Evolutionary conservation across 2,888 invertebrate genomes (phyloP).

Genomic region (Oegoconia quadripuncta): DNA sequence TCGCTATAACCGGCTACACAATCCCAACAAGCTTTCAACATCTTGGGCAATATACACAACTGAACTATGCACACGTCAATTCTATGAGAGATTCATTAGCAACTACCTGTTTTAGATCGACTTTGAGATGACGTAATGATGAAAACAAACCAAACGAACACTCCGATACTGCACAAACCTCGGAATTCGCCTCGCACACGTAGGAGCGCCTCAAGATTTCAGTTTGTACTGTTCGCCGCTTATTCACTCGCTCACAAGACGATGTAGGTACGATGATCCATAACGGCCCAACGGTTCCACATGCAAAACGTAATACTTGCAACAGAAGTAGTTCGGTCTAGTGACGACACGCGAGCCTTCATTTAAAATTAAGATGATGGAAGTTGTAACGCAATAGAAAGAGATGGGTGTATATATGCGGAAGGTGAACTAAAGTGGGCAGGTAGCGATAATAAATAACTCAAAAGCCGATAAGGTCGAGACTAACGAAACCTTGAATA

Average conservation of each 20-base stretch:
- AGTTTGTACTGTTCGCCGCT: conserved; percentile 29
- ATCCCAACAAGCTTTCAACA: conserved; percentile 70
- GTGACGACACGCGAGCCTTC: too few relatives aligned
- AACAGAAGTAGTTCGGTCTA: too few relatives aligned
- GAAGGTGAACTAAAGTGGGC: neutral
- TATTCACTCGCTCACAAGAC: conserved; percentile 7
- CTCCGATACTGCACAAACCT: conserved; percentile 45
- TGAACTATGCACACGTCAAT: conserved; percentile 31
- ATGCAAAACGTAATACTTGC: neutral
- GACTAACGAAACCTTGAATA: neutral
- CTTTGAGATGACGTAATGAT: conserved; percentile 61
- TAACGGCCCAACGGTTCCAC: conserved; percentile 2
- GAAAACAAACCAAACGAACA: conserved; percentile 73
- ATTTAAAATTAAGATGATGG: too few relatives aligned
- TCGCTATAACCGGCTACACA: conserved; percentile 62
- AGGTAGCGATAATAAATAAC: neutral
- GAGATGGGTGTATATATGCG: too few relatives aligned
- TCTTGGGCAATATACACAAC: conserved; percentile 31
- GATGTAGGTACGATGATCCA: neutral
- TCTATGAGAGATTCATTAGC: conserved; percentile 17
- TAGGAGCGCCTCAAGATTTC: conserved; percentile 40
- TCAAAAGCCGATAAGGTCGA: neutral
- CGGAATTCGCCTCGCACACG: conserved; percentile 37
- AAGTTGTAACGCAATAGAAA: too few relatives aligned
- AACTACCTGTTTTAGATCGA: conserved; percentile 33